These are phyloP conservation scores for Scaptomyza caliginosa DNA, from an alignment of 2,888 invertebrate species.

Conservation along the genomic window DNA sequence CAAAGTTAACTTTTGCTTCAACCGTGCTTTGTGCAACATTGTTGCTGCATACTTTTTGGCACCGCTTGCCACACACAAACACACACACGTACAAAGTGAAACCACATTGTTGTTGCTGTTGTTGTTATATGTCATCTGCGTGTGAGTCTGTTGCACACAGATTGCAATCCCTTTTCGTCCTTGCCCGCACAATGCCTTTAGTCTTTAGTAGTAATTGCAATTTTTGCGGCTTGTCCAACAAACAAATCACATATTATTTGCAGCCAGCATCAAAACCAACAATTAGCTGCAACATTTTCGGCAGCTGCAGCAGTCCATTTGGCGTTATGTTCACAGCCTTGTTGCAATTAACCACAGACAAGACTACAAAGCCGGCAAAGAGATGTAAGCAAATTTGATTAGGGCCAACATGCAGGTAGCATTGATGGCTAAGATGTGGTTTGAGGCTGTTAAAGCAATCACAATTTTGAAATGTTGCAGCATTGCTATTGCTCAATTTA, in stretches of 20 bases:
- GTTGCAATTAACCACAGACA: conserved; percentile 25
- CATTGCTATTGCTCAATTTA: neutral
- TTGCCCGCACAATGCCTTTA: neutral
- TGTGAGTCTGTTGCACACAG: conserved; percentile 23
- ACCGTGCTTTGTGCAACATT: conserved; percentile 27
- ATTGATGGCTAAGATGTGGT: neutral
- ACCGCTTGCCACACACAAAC: conserved; percentile 25
- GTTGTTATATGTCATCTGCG: conserved; percentile 1
- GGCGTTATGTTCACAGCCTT: neutral
- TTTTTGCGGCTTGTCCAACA: conserved; percentile 38
- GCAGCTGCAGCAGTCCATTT: conserved; percentile 2
- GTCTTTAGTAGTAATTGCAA: conserved; percentile 35
- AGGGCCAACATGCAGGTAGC: neutral
- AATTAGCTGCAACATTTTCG: conserved; percentile 19
- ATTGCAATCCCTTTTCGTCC: neutral
- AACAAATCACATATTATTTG: conserved; percentile 44
- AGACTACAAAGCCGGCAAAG: neutral
- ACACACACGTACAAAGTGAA: conserved; percentile 22
- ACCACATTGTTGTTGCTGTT: conserved; percentile 16
- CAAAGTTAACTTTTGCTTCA: neutral
- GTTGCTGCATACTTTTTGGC: conserved; percentile 59
- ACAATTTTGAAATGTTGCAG: neutral
- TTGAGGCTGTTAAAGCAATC: neutral
- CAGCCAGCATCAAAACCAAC: conserved; percentile 16
- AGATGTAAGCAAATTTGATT: neutral